These are phyloP conservation scores for Scolopax bukidnonensis DNA, from an alignment of 2,797 vertebrate genomes.

Conservation along the genomic window DNA sequence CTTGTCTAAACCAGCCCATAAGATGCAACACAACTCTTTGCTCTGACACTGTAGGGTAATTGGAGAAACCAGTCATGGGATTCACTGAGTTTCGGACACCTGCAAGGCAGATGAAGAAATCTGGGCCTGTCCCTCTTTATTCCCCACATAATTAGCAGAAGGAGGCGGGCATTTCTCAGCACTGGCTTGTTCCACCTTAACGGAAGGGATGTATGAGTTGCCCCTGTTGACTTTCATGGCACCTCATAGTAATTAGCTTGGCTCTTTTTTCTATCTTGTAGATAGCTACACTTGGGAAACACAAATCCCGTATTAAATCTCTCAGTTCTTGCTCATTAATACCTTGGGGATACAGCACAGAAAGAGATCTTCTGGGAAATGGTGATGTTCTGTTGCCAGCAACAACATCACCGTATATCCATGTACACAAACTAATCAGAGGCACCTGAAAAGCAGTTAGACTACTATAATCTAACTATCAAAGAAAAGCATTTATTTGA, in stretches of 20 bases:
- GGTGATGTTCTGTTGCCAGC: not conserved
- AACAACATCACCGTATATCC: not conserved
- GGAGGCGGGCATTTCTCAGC: not conserved
- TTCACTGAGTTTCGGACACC: not conserved
- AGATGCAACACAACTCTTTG: not conserved
- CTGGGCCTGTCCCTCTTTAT: not conserved
- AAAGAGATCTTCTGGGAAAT: not conserved
- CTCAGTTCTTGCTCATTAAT: not conserved
- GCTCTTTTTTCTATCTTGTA: not conserved
- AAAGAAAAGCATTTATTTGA: not conserved
- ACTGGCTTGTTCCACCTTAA: not conserved
- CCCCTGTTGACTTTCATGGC: not conserved
- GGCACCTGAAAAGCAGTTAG: not conserved
- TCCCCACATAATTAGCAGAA: not conserved
- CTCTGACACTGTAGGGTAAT: not conserved
- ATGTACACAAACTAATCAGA: not conserved
- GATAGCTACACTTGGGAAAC: not conserved
- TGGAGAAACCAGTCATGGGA: rapidly evolving
- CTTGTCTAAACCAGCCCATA: not conserved
- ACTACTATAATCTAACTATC: not conserved
- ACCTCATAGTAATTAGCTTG: not conserved
- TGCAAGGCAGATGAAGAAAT: not conserved
- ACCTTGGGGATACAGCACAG: not conserved
- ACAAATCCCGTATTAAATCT: not conserved
- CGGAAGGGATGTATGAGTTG: rapidly evolving